phyloP scores from a whole-genome alignment of 2,888 invertebrate species.

The Zootermopsis nevadensis region DNA sequence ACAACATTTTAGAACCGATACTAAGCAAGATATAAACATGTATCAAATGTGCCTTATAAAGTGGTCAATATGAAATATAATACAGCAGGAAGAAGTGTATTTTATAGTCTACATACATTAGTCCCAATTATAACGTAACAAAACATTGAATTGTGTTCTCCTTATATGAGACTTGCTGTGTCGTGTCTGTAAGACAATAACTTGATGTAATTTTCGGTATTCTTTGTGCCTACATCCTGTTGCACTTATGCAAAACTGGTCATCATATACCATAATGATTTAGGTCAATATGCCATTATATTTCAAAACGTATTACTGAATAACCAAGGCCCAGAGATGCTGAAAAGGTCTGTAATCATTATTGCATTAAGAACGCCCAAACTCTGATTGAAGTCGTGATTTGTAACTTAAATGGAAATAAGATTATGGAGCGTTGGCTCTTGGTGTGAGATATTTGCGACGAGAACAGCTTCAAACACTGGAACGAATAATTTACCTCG shows the following conservation, averaged over 20 bases:
- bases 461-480: not conserved
- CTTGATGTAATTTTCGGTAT: not conserved
- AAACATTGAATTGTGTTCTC: not conserved
- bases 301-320: slow-evolving; percentile 16
- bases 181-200: not conserved
- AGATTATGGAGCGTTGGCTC: not conserved
- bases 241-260: not conserved
- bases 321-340: slow-evolving; percentile 11
- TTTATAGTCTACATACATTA: too few relatives aligned
- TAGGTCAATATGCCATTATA: slow-evolving; percentile 14
- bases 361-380: slow-evolving; percentile 30
- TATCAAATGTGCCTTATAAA: too few relatives aligned
- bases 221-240: not conserved
- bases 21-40: too few relatives aligned
- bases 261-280: not conserved
- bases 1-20: too few relatives aligned
- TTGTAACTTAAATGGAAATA: slow-evolving; percentile 24
- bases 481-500: slow-evolving; percentile 16
- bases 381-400: slow-evolving; percentile 35
- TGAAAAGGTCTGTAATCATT: slow-evolving; percentile 32
- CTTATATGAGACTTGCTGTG: not conserved
- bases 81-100: too few relatives aligned
- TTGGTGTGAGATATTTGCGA: not conserved
- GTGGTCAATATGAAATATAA: too few relatives aligned
- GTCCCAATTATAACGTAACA: not conserved